These are phyloP conservation scores for Tribolium castaneum DNA, from an alignment of 1,140 invertebrate species.

Conservation along the genomic window DNA sequence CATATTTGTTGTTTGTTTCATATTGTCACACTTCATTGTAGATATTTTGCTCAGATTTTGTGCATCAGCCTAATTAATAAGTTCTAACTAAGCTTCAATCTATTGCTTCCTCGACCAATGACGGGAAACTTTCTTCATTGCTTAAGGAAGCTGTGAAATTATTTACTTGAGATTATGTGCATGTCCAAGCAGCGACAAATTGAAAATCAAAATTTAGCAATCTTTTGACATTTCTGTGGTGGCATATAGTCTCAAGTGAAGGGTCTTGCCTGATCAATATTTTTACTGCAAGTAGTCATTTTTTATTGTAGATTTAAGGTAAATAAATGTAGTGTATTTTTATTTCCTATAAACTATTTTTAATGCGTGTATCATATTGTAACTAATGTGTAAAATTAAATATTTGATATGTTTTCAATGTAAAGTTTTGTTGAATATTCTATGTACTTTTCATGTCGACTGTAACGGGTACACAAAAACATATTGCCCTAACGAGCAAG, in stretches of 20 bases:
- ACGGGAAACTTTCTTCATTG: neutral
- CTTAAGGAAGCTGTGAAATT: neutral
- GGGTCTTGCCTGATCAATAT: conserved; percentile 7
- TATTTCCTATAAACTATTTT: conserved; percentile 30
- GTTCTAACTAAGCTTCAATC: neutral
- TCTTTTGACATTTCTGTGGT: neutral
- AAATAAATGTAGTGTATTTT: conserved; percentile 23
- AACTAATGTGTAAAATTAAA: conserved; percentile 35
- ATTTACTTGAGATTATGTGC: conserved; percentile 24
- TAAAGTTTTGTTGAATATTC: conserved; percentile 16
- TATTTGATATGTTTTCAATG: conserved; percentile 9
- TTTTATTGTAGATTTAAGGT: conserved; percentile 23
- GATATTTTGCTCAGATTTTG: conserved; percentile 14
- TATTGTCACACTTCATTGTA: conserved; percentile 9
- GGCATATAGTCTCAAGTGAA: conserved; percentile 6
- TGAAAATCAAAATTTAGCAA: neutral
- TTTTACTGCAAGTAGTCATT: conserved; percentile 24
- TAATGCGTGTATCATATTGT: conserved; percentile 26
- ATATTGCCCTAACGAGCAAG: conserved; percentile 1
- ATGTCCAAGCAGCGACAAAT: neutral
- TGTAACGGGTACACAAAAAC: conserved; percentile 5
- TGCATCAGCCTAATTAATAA: conserved; percentile 3
- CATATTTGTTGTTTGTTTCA: conserved; percentile 45
- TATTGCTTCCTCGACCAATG: neutral
- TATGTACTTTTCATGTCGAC: conserved; percentile 8